phyloP scores from a whole-genome alignment of 2,797 vertebrate species.

The Mormyrops boulengeri region DNA sequence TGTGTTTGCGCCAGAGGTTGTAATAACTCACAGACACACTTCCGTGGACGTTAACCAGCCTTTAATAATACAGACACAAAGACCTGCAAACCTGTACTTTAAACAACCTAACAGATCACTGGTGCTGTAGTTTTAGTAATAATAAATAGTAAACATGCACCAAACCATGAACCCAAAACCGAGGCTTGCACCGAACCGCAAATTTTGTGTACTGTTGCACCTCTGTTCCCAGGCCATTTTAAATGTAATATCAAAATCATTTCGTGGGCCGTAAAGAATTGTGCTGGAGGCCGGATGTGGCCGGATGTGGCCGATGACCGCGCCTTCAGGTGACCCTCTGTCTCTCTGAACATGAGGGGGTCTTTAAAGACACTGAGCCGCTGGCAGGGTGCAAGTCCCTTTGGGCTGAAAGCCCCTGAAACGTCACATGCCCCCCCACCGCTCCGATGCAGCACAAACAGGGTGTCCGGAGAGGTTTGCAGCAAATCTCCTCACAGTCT shows the following conservation, averaged over 20 bases:
- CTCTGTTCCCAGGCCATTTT: background rate
- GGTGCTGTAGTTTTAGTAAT: background rate
- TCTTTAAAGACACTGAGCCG: background rate
- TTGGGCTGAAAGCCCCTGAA: background rate
- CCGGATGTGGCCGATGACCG: background rate
- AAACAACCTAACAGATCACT: background rate
- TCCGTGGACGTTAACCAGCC: background rate
- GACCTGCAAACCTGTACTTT: background rate
- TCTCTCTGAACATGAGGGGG: background rate
- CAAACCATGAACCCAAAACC: background rate
- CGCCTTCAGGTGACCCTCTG: conserved; percentile 11
- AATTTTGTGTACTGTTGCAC: background rate
- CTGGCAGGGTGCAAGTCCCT: background rate
- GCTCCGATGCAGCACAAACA: background rate
- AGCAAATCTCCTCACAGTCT: conserved; percentile 14
- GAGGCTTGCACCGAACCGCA: background rate
- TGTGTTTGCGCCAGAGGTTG: background rate
- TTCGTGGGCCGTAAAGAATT: background rate
- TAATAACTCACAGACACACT: background rate
- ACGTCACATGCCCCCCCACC: background rate
- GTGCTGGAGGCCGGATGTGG: background rate
- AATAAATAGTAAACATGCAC: background rate
- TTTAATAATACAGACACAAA: background rate
- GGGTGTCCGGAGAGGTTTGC: background rate
- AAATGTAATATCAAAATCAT: background rate